Evolutionary conservation across 53 echinoderm and acorn worm species (phyloP), one percentile per base, ranked within the genome.

Genomic region (Zoroaster sp.): DNA sequence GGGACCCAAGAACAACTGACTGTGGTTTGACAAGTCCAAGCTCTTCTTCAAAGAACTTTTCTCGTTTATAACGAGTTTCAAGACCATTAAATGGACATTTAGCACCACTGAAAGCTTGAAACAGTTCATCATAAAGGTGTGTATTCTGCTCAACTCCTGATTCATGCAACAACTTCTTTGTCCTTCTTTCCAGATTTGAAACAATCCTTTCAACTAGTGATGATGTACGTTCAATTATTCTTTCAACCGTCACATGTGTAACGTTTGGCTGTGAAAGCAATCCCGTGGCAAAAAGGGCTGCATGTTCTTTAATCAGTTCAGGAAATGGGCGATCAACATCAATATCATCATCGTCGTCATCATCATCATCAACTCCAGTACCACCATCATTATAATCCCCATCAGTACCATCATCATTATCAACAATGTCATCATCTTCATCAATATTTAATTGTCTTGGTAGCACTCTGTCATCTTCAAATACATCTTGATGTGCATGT

Each of bases 241-340:
- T 73, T 18, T 87, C 46, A 73, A 74, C 35, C n/a, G 87, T 72
- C 15, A 47, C 59, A 54, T 87, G 75, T 7, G 87, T 87, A 44
- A 75, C 42, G 34, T 87, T 87, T 14, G 43, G 13, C 15, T 87
- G 46, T 49, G 87, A 74, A 4, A 87, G 74, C 53, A 87, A 46
- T 15, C 15, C 35, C 32, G 30, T 49, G 38, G 53, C 36, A 20
- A 88, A 88, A 33, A 88, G 35, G 2, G 44, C 87, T 39, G 87
- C 75, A 34, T 88, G 76, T 74, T 66, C 66, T 4, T 66, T 66
- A 8, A 66, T 66, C 66, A 66, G 15, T 66, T 66, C 66, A 13
- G 7, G 1, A n/a, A 66, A 66, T 66, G 66, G 66, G 0, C 66
- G 66, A 66, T 4, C 66, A 17, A 1, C 66, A 5, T 17, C 43